phyloP scores from a whole-genome alignment of 1,140 invertebrate genomes.

The Battus philenor region DNA sequence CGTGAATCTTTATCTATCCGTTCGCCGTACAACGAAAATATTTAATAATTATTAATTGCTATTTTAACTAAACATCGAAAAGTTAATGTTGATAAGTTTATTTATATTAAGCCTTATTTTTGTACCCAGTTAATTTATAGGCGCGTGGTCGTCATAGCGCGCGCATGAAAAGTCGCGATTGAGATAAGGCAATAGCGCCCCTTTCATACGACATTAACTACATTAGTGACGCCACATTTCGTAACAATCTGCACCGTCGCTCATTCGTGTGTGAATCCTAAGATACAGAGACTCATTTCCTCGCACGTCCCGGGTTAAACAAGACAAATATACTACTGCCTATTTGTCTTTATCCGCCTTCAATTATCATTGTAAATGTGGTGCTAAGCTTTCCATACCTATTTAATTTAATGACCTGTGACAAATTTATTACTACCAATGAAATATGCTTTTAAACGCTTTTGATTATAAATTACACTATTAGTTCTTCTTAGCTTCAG shows the following conservation, averaged over 20 bases:
- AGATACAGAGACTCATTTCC: constrained; percentile 72
- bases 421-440: neutral
- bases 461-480: too few species aligned
- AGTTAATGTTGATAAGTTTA: too few species aligned
- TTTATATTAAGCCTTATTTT: too few species aligned
- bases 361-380: constrained; percentile 4
- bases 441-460: too few species aligned
- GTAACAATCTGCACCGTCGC: constrained; percentile 62
- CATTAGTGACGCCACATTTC: constrained; percentile 73
- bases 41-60: too few species aligned
- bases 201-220: constrained; percentile 72
- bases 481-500: too few species aligned
- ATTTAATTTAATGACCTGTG: neutral
- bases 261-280: constrained; percentile 71
- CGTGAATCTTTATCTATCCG: too few species aligned
- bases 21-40: too few species aligned
- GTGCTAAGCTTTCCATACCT: neutral
- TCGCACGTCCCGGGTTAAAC: constrained; percentile 35
- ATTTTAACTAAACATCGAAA: too few species aligned
- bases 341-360: constrained; percentile 1
- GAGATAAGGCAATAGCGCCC: constrained; percentile 64
- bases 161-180: constrained; percentile 46
- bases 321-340: constrained; percentile 5
- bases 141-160: too few species aligned
- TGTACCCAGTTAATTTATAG: constrained; percentile 6